phyloP scores from a whole-genome alignment of 2,113 vertebrate genomes.

The Phoxinus phoxinus region DNA sequence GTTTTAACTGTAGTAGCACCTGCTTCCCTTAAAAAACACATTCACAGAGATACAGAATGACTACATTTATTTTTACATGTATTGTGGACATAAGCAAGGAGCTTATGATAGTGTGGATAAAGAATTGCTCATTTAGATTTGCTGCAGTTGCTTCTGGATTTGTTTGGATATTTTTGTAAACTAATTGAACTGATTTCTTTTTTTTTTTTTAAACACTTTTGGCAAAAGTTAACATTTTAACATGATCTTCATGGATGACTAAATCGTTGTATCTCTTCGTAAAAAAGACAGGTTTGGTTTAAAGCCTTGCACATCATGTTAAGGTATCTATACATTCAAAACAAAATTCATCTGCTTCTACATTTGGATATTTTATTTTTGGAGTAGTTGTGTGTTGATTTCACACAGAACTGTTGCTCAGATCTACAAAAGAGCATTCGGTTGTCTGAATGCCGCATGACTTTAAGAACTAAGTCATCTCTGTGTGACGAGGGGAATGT shows the following conservation, averaged over 20 bases:
- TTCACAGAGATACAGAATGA: neutral
- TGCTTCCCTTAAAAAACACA: conserved; percentile 19
- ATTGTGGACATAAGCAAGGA: conserved; percentile 5
- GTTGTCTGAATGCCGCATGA: conserved; percentile 43
- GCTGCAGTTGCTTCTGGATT: neutral
- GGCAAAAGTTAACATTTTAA: neutral
- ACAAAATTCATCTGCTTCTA: neutral
- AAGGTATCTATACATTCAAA: neutral
- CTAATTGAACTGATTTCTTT: neutral
- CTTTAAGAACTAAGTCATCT: conserved; percentile 47
- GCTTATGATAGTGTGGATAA: neutral
- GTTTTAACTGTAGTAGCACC: neutral
- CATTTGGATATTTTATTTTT: neutral
- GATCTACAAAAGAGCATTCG: conserved; percentile 13
- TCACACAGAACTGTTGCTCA: conserved; percentile 13
- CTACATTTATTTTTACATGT: conserved; percentile 5
- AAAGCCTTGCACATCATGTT: neutral
- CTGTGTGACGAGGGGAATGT: conserved; percentile 26
- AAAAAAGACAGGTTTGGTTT: conserved; percentile 2
- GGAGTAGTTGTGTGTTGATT: neutral
- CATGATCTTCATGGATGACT: neutral
- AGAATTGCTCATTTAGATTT: neutral
- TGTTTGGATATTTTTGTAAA: conserved; percentile 8
- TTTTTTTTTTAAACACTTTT: neutral
- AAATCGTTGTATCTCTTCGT: neutral